A percentile compares a stretch with the other conserved stretches of the same genome.
Evolutionary conservation across 2,113 vertebrate species (phyloP).

Genomic region (Anoplopoma fimbria): DNA sequence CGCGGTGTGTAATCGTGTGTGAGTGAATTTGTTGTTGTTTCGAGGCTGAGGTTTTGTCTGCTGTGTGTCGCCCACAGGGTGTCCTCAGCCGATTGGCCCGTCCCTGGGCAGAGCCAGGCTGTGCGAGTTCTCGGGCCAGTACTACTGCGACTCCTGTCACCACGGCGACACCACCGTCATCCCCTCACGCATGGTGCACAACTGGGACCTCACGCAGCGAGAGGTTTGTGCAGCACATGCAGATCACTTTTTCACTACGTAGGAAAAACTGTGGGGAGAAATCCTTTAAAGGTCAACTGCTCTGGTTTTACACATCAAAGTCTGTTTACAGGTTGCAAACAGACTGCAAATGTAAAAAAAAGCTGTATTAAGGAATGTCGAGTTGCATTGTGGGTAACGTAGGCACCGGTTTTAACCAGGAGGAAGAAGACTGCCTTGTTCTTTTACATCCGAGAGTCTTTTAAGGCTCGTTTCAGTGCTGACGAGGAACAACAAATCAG

Average conservation of each 20-base stretch:
- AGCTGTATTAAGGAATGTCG: background rate
- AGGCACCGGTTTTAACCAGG: background rate
- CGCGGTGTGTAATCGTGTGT: background rate
- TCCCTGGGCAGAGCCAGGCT: conserved; percentile 88
- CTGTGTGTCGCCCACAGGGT: conserved; percentile 80
- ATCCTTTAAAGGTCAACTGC: too few relatives aligned
- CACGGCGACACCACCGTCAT: conserved; percentile 87
- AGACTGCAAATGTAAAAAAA: background rate
- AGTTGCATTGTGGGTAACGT: background rate
- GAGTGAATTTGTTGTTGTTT: background rate
- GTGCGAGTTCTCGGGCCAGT: conserved; percentile 91
- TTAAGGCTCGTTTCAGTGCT: too few relatives aligned
- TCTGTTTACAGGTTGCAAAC: too few relatives aligned
- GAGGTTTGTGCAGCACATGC: conserved; percentile 79
- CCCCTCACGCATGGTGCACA: conserved; percentile 95
- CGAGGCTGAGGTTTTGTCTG: background rate
- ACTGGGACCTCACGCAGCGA: conserved; percentile 91
- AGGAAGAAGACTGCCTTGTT: too few relatives aligned
- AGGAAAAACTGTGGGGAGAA: background rate
- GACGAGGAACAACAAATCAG: background rate
- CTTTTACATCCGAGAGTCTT: too few relatives aligned
- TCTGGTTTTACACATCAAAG: background rate
- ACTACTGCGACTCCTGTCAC: conserved; percentile 95
- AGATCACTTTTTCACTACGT: background rate
- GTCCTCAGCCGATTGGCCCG: conserved; percentile 91